phyloP scores from a whole-genome alignment of 2,113 vertebrate genomes.

The Cisticola juncidis region DNA sequence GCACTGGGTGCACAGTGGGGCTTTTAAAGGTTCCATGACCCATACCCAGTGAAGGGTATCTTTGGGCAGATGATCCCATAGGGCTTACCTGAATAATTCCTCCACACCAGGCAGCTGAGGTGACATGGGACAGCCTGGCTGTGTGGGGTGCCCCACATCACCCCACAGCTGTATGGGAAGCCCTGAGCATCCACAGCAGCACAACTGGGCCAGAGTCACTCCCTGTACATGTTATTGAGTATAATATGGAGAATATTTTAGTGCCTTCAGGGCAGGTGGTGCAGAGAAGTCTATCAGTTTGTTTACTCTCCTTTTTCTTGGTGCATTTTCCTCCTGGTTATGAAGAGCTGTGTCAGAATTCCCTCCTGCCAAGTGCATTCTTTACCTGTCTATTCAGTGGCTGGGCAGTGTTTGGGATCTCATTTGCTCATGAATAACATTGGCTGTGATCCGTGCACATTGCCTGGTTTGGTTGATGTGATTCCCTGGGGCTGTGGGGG shows the following conservation, averaged over 20 bases:
- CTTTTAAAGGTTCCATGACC: neutral
- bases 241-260: neutral
- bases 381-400: neutral
- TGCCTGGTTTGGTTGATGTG: neutral
- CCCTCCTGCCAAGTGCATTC: neutral
- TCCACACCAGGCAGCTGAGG: neutral
- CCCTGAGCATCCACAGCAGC: neutral
- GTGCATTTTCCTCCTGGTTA: neutral
- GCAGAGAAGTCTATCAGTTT: neutral
- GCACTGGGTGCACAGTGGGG: accelerated
- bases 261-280: neutral
- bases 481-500: neutral
- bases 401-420: neutral
- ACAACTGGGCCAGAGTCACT: neutral
- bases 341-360: neutral
- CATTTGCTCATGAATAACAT: neutral
- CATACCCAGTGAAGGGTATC: accelerated
- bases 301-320: neutral
- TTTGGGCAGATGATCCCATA: neutral
- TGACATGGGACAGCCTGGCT: neutral
- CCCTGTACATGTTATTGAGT: neutral
- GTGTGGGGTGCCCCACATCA: neutral
- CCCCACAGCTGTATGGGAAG: neutral
- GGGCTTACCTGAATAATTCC: neutral
- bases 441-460: neutral